Base-by-base conservation (phyloP, 2,113 vertebrate genomes). In the Carlito syrichta region DNA sequence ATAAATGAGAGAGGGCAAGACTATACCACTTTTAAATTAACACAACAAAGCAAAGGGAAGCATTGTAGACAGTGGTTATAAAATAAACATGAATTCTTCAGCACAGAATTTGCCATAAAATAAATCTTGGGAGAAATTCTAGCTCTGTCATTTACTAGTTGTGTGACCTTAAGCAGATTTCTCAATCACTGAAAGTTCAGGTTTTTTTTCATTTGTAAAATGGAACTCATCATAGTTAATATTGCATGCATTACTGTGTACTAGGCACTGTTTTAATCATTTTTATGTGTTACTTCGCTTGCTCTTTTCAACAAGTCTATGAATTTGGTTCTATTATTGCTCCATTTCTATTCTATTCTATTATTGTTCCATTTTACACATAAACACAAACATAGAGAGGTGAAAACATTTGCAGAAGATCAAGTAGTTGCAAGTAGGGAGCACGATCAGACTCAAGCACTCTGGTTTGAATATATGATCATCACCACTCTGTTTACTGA, bases 351-450 rank as follows among this genome's bases (percentile, higher is more conserved):
- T n/a, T n/a, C n/a, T n/a, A n/a, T n/a, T n/a, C n/a, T n/a, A n/a
- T n/a, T n/a, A n/a, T n/a, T n/a, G n/a, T n/a, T n/a, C 54, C 84
- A 86, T 69, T 81, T 89, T 93, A 79, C 45, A 93, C 66, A 25
- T 60, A 0, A 58, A 58, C 0, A 45, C n/a, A 86, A 23, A 84
- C 84, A 71, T 0, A 86, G 52, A 95, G 87, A 89, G 6, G 56
- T 19, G 3, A 45, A 63, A 73, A 69, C 66, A 63, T 69, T 92
- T 92, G 43, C 52, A 68, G 76, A 82, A 81, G 83, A 95, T 92
- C 50, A 95, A 50, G 71, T 19, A 40, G 69, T 32, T 76, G 12
- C 35, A 76, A 63, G 5, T 56, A 32, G 58, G 6, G 58, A 86
- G 8, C 17, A 86, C 35, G 58, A 52, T 52, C 45, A 63, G 58